These are phyloP conservation scores for Bos taurus DNA, from an alignment of 2,113 vertebrate genomes.

Conservation along the genomic window DNA sequence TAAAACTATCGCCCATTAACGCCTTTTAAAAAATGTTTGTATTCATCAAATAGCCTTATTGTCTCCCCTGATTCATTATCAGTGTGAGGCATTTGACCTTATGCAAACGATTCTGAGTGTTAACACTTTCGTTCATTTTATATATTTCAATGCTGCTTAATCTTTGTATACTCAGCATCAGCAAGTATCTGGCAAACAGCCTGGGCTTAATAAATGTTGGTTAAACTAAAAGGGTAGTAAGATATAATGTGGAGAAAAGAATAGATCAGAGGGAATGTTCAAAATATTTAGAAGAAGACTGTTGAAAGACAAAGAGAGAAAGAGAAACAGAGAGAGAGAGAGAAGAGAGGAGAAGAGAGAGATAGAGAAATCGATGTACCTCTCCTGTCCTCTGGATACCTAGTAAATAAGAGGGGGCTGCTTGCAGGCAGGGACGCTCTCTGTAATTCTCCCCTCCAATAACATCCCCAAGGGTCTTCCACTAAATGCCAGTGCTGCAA, in stretches of 20 bases:
- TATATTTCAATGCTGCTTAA: not conserved
- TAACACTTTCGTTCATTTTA: not conserved
- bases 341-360: not conserved
- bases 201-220: not conserved
- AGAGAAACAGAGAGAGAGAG: not conserved
- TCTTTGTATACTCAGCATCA: not conserved
- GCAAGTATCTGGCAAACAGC: not conserved
- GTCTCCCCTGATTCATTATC: not conserved
- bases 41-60: not conserved
- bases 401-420: not conserved
- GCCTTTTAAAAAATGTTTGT: not conserved
- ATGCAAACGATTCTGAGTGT: not conserved
- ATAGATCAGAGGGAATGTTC: not conserved
- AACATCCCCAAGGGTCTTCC: not conserved
- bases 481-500: not conserved
- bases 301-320: not conserved
- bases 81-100: not conserved
- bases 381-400: not conserved
- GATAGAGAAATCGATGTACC: too few species aligned
- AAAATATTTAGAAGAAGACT: not conserved
- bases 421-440: not conserved
- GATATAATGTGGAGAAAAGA: not conserved
- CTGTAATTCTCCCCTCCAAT: not conserved
- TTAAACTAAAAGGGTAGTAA: not conserved
- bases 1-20: not conserved